Conservation (phyloP, 2,797 vertebrate genomes). For the Scomberomorus guttatus region DNA sequence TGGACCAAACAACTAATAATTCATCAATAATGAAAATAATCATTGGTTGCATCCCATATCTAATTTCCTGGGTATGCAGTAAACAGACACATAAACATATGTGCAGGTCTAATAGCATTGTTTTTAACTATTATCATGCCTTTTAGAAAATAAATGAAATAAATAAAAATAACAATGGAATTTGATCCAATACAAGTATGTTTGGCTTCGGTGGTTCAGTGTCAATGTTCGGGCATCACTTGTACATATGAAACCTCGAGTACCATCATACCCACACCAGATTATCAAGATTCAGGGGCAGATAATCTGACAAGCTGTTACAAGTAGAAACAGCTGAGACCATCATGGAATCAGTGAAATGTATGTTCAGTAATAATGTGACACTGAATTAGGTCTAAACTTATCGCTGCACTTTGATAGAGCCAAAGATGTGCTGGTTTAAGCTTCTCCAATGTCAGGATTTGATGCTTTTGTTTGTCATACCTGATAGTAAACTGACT, state of each 20-base stretch:
- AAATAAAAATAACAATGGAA: no score
- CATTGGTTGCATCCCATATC: not conserved
- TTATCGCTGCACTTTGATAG: not conserved
- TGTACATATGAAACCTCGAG: slow-evolving; percentile 24
- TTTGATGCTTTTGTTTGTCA: not conserved
- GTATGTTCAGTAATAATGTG: not conserved
- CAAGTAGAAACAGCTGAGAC: slow-evolving; percentile 15
- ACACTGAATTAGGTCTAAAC: not conserved
- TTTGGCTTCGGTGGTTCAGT: not conserved
- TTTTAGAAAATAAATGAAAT: not conserved
- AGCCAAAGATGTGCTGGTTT: not conserved
- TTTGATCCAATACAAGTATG: not conserved
- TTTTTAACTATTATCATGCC: not conserved
- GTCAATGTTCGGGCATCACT: slow-evolving; percentile 4
- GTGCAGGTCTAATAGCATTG: not conserved
- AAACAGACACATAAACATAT: not conserved
- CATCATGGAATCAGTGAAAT: not conserved
- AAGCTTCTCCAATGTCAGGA: not conserved
- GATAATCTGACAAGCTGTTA: slow-evolving; percentile 41
- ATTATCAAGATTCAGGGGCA: slow-evolving; percentile 11
- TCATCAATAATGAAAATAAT: no score
- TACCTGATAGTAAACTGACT: no score
- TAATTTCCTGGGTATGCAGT: not conserved
- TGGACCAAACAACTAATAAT: no score
- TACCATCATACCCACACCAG: slow-evolving; percentile 12